Evolutionary conservation across 2,888 invertebrate genomes (phyloP), one percentile per base, ranked within the genome.

Genomic region (Pristionchus entomophagus): DNA sequence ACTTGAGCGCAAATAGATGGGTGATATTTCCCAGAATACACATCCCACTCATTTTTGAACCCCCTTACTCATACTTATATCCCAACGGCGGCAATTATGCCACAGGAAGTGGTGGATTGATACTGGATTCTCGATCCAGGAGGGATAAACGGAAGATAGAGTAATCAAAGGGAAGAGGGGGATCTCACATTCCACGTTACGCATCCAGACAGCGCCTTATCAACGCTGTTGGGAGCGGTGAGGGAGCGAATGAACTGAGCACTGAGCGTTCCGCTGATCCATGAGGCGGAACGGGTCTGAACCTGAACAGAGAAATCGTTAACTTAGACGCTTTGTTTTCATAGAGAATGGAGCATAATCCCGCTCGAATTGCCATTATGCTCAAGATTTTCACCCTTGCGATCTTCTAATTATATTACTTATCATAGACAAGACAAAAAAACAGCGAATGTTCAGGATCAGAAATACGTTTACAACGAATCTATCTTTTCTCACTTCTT

Each of bases 121-220:
- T 69, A 38, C 65, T 35, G 65, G 65, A 38, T 35, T 38, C 19
- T 22, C 22, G 65, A 69, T 19, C 19, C 10, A 26, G n/a, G 8
- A 26, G 59, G n/a, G 5, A 26, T 59, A 5, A 38, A 29, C 17
- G 65, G 38, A 35, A 22, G 65, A 69, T 35, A 69, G 65, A 69
- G 65, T 69, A 69, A 69, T 69, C 65, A 69, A 69, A 69, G 65
- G 19, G 29, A 65, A n/a, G n/a, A n/a, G n/a, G n/a, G n/a, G n/a
- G 19, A 62, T 56, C 82, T 83, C 62, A 83, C 82, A 83, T 83
- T 62, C 82, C 82, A 83, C 82, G 53, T 83, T 3, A 83, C 62
- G 45, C 82, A 83, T 26, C 82, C 82, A 41, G 29, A 14, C 26
- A 83, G 82, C n/a, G 82, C 35, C 22, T 19, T 35, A 38, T n/a